These are phyloP conservation scores for Chrosomus eos DNA, from an alignment of 2,797 vertebrate species.

Conservation along the genomic window DNA sequence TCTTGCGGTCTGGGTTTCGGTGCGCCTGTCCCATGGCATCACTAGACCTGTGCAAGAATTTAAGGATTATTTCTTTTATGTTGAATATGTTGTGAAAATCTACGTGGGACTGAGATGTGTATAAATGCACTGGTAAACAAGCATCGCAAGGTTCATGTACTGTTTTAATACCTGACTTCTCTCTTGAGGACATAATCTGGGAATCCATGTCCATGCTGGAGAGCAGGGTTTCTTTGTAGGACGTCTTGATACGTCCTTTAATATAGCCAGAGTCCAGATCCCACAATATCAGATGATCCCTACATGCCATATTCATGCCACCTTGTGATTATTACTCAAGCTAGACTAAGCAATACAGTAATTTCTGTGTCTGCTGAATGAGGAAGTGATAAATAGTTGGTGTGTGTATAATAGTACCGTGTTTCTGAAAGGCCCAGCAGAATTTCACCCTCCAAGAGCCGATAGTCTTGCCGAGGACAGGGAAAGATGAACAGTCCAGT, in stretches of 20 bases:
- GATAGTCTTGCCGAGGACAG: slow-evolving; percentile 73
- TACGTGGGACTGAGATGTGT: neutral
- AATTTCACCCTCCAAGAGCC: slow-evolving; percentile 66
- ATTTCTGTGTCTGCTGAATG: slow-evolving; percentile 2
- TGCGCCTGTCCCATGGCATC: slow-evolving; percentile 67
- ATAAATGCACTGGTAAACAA: neutral
- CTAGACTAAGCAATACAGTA: slow-evolving; percentile 11
- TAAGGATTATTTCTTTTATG: neutral
- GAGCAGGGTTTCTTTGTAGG: slow-evolving; percentile 64
- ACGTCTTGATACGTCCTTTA: slow-evolving; percentile 70
- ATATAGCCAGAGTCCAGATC: slow-evolving; percentile 74
- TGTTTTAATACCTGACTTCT: slow-evolving; percentile 38
- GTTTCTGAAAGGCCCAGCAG: slow-evolving; percentile 74
- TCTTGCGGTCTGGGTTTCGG: slow-evolving; percentile 69
- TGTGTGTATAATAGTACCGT: slow-evolving; percentile 68
- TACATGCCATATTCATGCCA: slow-evolving; percentile 51
- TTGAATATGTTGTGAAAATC: neutral
- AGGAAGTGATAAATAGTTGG: slow-evolving; percentile 21
- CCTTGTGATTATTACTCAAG: slow-evolving; percentile 7
- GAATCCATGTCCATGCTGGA: slow-evolving; percentile 59
- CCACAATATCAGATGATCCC: slow-evolving; percentile 78
- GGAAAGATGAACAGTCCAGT: slow-evolving; percentile 66
- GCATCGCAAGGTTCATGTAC: neutral
- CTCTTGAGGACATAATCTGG: slow-evolving; percentile 46
- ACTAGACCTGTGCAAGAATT: slow-evolving; percentile 55